Evolutionary conservation across 2,888 invertebrate species (phyloP).

Genomic region (Alloplasta piceator): DNA sequence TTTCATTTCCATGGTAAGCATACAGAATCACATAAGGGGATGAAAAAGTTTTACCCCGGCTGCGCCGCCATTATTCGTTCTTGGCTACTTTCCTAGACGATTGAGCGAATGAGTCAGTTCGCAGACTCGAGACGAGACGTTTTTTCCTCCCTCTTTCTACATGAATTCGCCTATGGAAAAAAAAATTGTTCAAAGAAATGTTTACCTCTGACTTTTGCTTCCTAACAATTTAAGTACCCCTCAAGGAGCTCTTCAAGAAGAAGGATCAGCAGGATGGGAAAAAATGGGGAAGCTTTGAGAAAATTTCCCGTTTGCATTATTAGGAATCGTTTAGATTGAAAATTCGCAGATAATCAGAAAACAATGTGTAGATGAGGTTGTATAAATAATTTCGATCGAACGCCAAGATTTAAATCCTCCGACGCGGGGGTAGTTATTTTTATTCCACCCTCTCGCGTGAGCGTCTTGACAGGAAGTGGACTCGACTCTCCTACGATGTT

Average conservation of each 20-base stretch:
- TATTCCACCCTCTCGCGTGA: constrained; percentile 16
- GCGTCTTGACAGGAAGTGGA: constrained; percentile 42
- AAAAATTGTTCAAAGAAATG: constrained; percentile 6
- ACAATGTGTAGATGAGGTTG: constrained; percentile 8
- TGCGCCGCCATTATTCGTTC: constrained; percentile 33
- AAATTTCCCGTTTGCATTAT: too few species aligned
- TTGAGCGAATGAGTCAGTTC: constrained; percentile 56
- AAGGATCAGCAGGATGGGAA: constrained; percentile 18
- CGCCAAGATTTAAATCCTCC: constrained; percentile 57
- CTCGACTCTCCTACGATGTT: constrained; percentile 61
- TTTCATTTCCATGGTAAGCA: constrained; percentile 42
- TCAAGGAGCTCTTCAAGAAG: constrained; percentile 9
- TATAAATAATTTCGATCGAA: too few species aligned
- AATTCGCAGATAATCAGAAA: neutral
- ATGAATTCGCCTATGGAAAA: constrained; percentile 9
- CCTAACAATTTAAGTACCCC: neutral
- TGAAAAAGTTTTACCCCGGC: constrained; percentile 49
- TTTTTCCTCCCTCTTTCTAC: neutral
- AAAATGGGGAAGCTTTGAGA: neutral
- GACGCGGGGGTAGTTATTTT: constrained; percentile 50
- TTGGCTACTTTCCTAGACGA: constrained; percentile 55
- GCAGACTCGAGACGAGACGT: constrained; percentile 16
- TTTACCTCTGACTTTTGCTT: constrained; percentile 20
- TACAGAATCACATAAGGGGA: constrained; percentile 22
- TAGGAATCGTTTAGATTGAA: constrained; percentile 26